Evolutionary conservation across 2,113 vertebrate species (phyloP), one percentile per base, ranked within the genome.

Genomic region (Eolophus roseicapilla): DNA sequence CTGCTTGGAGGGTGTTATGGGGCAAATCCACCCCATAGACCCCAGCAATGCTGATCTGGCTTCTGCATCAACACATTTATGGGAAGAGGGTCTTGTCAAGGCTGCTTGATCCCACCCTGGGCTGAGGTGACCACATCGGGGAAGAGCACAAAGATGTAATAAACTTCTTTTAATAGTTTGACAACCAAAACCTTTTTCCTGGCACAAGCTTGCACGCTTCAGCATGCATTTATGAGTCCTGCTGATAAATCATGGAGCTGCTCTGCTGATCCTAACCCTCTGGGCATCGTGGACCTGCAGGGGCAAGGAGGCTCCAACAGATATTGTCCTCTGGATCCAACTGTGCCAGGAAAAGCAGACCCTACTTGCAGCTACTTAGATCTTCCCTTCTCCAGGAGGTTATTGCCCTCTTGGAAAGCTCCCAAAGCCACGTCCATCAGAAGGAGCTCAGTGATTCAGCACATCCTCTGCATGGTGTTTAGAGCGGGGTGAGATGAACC

Each of bases 221-320:
- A 13, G 17, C 10, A 0, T n/a, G 59, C 33, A 1, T 21, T 35
- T 25, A 11, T 2, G 57, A 89, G 37, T 46, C 28, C 27, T 39
- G 80, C n/a, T 25, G 67, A 65, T 31, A 64, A 93, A 85, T 74
- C 33, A 70, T 3, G 4, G 18, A 29, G 70, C 44, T 39, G 64
- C 49, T 81, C 57, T 31, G 55, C n/a, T 70, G 37, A 47, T 25
- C 50, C 50, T 75, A 49, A 14, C 25, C 47, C 47, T 53, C 10
- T 0, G 4, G 28, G n/a, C 63, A 13, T 35, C 1, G 0, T 1
- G 12, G 53, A 37, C 31, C 39, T 14, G 28, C 37, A 60, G n/a
- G 55, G 59, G 10, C 60, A 29, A 44, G 57, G 33, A 47, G n/a
- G 27, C 21, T 62, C 28, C 3, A 17, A 9, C 4, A 12, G 71